Base-by-base conservation (phyloP, 2,888 invertebrate species). In the Cylindroiulus punctatus region DNA sequence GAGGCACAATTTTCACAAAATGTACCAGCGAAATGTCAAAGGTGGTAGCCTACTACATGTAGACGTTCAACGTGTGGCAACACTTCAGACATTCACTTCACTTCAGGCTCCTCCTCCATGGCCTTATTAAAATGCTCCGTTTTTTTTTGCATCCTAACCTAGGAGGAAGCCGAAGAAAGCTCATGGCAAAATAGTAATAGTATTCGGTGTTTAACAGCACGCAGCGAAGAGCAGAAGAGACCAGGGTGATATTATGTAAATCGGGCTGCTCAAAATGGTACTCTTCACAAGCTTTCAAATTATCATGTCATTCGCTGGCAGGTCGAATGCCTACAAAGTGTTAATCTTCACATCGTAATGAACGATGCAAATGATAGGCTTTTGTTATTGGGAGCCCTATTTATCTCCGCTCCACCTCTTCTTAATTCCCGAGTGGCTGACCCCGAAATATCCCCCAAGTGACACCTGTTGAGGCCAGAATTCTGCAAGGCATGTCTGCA, bases 301-400 rank as follows among this genome's bases (percentile, higher is more conserved):
- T 76, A 76, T 76, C 76, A 76, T 76, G 76, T 76, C 76, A 76
- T 76, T 30, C 76, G 76, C 22, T 30, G 76, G 76, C 76, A 76
- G 76, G 30, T 76, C 76, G 76, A 76, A 76, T 76, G 76, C 76
- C 76, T 76, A 76, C 76, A 76, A 76, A 76, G 76, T 76, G 76
- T 76, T 76, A 76, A 76, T 76, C 76, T 76, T 76, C 76, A 12
- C 26, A 10, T 76, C 76, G 76, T 76, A 76, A 76, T 76, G 76
- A 76, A 76, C 76, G 76, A 76, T 76, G 76, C 76, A 76, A 76
- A 76, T 76, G 76, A 76, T 76, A 76, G 76, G 76, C 76, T 76
- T 76, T 76, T 76, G 76, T 76, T 76, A 26, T 76, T 76, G 76
- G 76, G 76, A 76, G 26, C 76, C 76, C 76, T 30, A 76, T 22